Evolutionary conservation across 1,140 invertebrate genomes (phyloP).

Genomic region (Lethrus apterus): DNA sequence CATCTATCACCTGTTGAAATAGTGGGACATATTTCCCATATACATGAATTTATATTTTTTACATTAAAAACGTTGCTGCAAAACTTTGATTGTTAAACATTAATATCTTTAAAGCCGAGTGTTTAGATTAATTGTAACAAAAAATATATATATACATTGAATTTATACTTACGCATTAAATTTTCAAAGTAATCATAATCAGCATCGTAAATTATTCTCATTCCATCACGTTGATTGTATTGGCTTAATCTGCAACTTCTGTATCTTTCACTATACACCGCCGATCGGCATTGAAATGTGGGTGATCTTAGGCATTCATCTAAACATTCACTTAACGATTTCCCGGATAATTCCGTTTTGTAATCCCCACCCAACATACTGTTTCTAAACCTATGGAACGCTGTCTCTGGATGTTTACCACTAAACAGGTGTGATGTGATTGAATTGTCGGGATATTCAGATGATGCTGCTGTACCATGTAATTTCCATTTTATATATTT

Average conservation of each 20-base stretch:
- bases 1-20: too few relatives aligned
- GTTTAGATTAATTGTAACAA: too few relatives aligned
- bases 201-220: conserved; percentile 79
- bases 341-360: conserved; percentile 80
- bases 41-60: too few relatives aligned
- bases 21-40: too few relatives aligned
- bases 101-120: too few relatives aligned
- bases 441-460: conserved; percentile 77
- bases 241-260: conserved; percentile 75
- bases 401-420: conserved; percentile 73
- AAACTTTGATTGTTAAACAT: too few relatives aligned
- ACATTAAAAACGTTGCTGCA: too few relatives aligned
- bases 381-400: conserved; percentile 81
- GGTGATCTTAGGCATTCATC: conserved; percentile 82
- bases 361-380: conserved; percentile 77
- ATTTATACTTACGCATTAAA: conserved; percentile 78
- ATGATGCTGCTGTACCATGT: too few relatives aligned
- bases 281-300: conserved; percentile 80
- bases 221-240: conserved; percentile 81
- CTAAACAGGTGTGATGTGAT: conserved; percentile 73
- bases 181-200: conserved; percentile 90
- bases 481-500: too few relatives aligned
- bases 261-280: conserved; percentile 78
- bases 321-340: conserved; percentile 78
- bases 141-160: too few relatives aligned